phyloP scores from a whole-genome alignment of 2,113 vertebrate genomes.

The Datnioides undecimradiatus region DNA sequence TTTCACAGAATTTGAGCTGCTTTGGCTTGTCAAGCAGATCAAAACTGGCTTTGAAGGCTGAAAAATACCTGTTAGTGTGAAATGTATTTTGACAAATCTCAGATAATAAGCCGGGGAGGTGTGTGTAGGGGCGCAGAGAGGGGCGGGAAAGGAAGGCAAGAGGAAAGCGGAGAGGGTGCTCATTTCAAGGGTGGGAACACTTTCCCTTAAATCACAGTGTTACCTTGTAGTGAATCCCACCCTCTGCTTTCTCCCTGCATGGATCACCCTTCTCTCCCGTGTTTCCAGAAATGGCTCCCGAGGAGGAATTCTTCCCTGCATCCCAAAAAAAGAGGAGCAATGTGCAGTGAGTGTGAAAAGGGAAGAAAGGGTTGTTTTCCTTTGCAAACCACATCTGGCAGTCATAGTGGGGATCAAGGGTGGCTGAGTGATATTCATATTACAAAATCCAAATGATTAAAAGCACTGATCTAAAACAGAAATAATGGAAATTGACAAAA shows the following conservation, averaged over 20 bases:
- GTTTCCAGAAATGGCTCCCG: conserved; percentile 64
- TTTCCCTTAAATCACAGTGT: conserved; percentile 60
- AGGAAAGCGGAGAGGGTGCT: conserved; percentile 44
- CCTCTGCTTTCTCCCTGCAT: conserved; percentile 72
- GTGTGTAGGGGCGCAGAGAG: conserved; percentile 51
- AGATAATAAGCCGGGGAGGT: conserved; percentile 78
- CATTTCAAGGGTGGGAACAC: conserved; percentile 57
- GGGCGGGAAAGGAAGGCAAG: conserved; percentile 34
- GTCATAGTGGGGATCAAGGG: conserved; percentile 21
- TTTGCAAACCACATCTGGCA: conserved; percentile 51
- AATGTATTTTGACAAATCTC: conserved; percentile 89
- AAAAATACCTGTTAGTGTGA: conserved; percentile 87
- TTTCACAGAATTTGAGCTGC: conserved; percentile 86
- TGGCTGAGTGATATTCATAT: conserved; percentile 35
- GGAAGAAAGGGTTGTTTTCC: conserved; percentile 35
- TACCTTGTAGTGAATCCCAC: conserved; percentile 85
- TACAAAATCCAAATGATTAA: conserved; percentile 18
- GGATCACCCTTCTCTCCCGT: conserved; percentile 49
- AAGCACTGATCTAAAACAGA: not conserved
- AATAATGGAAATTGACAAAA: not conserved
- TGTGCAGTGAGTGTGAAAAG: conserved; percentile 26
- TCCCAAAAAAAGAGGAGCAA: conserved; percentile 47
- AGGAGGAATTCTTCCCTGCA: conserved; percentile 82
- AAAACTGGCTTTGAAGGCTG: conserved; percentile 86
- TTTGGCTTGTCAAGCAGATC: conserved; percentile 85